These are phyloP conservation scores for Phymorhynchus buccinoides DNA, from an alignment of 1,140 invertebrate species.

Conservation along the genomic window DNA sequence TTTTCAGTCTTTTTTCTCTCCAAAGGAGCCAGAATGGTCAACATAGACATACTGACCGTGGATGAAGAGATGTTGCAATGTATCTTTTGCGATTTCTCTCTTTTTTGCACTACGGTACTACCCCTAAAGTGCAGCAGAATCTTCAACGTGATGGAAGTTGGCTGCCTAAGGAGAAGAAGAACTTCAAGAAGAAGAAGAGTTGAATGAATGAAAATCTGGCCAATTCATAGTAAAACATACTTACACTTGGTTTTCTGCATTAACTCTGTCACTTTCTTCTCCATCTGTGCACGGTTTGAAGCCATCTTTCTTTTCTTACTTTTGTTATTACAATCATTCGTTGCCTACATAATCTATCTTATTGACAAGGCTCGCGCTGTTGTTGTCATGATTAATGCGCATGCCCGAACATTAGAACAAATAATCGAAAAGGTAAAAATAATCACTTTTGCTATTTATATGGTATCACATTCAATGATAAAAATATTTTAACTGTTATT, in stretches of 20 bases:
- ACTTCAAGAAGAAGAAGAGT: too few relatives aligned
- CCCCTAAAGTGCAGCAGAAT: too few relatives aligned
- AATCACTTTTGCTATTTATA: neutral
- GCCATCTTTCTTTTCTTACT: constrained; percentile 25
- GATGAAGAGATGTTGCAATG: too few relatives aligned
- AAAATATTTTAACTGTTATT: neutral
- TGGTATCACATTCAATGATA: neutral
- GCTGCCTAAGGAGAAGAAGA: too few relatives aligned
- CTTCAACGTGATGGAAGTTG: too few relatives aligned
- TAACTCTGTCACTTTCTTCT: constrained; percentile 47
- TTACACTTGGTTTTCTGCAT: constrained; percentile 44
- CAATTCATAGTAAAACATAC: neutral
- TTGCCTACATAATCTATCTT: neutral
- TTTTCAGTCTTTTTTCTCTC: too few relatives aligned
- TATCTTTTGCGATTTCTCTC: too few relatives aligned
- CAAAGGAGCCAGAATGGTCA: too few relatives aligned
- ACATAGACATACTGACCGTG: too few relatives aligned
- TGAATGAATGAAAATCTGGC: too few relatives aligned
- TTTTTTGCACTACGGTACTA: too few relatives aligned
- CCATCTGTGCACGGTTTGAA: constrained; percentile 47
- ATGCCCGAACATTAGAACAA: constrained; percentile 40
- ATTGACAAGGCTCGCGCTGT: neutral
- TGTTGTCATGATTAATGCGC: constrained; percentile 53
- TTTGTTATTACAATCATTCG: too few relatives aligned
- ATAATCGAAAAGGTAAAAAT: neutral